Conservation (phyloP, 2,797 vertebrate species). For the Rhinogobio ventralis region DNA sequence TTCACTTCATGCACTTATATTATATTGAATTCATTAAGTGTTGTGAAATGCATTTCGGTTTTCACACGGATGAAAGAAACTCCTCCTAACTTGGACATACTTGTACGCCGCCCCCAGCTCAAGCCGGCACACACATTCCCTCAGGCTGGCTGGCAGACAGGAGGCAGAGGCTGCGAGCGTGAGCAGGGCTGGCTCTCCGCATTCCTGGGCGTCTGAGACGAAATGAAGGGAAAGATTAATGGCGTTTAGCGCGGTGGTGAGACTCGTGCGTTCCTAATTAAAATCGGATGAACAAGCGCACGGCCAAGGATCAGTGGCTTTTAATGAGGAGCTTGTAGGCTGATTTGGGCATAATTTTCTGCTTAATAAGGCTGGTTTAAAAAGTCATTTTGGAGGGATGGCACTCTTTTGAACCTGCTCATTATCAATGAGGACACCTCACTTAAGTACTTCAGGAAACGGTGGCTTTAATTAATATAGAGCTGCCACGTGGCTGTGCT, state of each 20-base stretch:
- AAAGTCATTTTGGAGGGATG: slow-evolving; percentile 91
- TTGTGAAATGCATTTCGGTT: slow-evolving; percentile 32
- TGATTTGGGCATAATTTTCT: slow-evolving; percentile 97
- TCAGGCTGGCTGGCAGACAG: slow-evolving; percentile 42
- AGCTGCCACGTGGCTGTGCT: slow-evolving; percentile 83
- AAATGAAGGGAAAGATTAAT: slow-evolving; percentile 93
- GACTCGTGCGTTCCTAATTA: slow-evolving; percentile 88
- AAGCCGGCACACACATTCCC: slow-evolving; percentile 37
- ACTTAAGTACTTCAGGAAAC: slow-evolving; percentile 89
- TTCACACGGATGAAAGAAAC: slow-evolving; percentile 27
- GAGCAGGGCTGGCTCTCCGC: slow-evolving; percentile 48
- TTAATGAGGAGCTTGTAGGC: slow-evolving; percentile 93
- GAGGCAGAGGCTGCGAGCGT: slow-evolving; percentile 51
- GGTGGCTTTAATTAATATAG: slow-evolving; percentile 90
- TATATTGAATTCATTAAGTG: slow-evolving; percentile 20
- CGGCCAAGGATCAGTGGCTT: slow-evolving; percentile 92
- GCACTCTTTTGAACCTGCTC: slow-evolving; percentile 90
- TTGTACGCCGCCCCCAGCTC: slow-evolving; percentile 14
- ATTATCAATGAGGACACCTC: slow-evolving; percentile 88
- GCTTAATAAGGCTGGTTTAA: slow-evolving; percentile 94
- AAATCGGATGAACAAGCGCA: slow-evolving; percentile 87
- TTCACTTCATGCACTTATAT: not conserved
- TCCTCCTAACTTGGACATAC: slow-evolving; percentile 44
- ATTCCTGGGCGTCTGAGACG: slow-evolving; percentile 66
- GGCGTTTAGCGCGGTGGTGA: slow-evolving; percentile 85